Percentiles rank a stretch among this genome's conserved stretches.
phyloP scores from a whole-genome alignment of 1,140 invertebrate genomes.

The Diorhabda sublineata region DNA sequence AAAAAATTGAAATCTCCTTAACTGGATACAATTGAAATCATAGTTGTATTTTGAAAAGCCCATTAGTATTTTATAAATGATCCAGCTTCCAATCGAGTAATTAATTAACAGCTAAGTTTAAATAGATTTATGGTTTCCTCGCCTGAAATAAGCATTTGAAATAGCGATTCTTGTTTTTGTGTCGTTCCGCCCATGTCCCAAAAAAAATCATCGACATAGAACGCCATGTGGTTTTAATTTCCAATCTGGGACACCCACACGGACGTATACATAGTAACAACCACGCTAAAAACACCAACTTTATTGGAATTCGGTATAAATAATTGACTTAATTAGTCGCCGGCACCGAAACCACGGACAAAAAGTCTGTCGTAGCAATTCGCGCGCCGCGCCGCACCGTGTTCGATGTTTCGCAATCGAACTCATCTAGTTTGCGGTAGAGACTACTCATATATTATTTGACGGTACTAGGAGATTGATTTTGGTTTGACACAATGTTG shows the following conservation, averaged over 20 bases:
- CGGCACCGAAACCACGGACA: slow-evolving; percentile 9
- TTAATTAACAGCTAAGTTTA: no score
- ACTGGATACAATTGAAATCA: no score
- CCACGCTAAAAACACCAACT: slow-evolving; percentile 20
- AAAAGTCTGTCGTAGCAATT: slow-evolving; percentile 11
- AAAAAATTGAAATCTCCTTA: no score
- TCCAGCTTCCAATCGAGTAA: no score
- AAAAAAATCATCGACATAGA: not conserved
- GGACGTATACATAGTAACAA: slow-evolving; percentile 6
- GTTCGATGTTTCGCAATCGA: not conserved
- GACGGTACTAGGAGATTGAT: not conserved
- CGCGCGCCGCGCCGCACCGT: not conserved
- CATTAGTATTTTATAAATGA: no score
- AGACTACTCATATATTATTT: not conserved
- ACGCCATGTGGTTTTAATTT: slow-evolving; percentile 38
- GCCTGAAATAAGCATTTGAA: no score
- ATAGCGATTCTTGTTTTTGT: not conserved
- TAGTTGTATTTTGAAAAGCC: no score
- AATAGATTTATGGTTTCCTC: no score
- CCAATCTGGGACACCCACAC: slow-evolving; percentile 33
- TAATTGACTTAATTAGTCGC: slow-evolving; percentile 34
- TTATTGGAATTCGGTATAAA: slow-evolving; percentile 29
- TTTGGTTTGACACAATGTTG: not conserved
- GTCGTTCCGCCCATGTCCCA: not conserved
- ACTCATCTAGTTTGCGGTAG: not conserved